Percentiles rank a stretch among this genome's conserved stretches.
These are phyloP conservation scores for Scomber colias DNA, from an alignment of 2,113 vertebrate species.

Conservation along the genomic window DNA sequence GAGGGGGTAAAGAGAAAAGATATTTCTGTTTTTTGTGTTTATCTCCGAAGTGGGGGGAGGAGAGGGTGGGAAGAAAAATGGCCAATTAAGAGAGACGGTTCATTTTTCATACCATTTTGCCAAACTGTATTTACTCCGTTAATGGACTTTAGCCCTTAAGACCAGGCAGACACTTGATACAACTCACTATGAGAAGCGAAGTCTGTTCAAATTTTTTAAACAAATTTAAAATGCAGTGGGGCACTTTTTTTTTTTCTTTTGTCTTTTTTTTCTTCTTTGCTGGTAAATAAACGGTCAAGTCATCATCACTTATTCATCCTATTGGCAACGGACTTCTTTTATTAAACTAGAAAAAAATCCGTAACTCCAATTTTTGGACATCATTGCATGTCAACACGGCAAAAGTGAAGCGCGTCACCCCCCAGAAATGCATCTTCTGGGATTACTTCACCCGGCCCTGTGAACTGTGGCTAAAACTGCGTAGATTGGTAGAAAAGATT, in stretches of 20 bases:
- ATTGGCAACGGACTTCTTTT: constrained; percentile 77
- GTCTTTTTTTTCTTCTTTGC: constrained; percentile 65
- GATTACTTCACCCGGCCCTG: constrained; percentile 30
- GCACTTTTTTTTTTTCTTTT: constrained; percentile 58
- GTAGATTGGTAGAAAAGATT: constrained; percentile 50
- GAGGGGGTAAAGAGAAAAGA: constrained; percentile 64
- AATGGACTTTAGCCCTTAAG: constrained; percentile 67
- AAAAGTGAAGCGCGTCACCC: constrained; percentile 30
- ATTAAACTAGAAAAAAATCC: constrained; percentile 70
- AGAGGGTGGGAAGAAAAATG: constrained; percentile 36
- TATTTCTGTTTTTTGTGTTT: constrained; percentile 55
- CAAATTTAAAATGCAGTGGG: constrained; percentile 71
- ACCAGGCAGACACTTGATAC: constrained; percentile 52
- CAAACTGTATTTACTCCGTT: constrained; percentile 77
- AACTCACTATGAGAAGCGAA: constrained; percentile 39
- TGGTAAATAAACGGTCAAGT: constrained; percentile 74
- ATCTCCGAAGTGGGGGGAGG: constrained; percentile 44
- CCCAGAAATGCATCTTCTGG: constrained; percentile 38
- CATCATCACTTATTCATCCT: constrained; percentile 67
- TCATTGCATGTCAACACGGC: constrained; percentile 69
- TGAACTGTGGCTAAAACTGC: constrained; percentile 61
- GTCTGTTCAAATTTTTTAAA: constrained; percentile 51
- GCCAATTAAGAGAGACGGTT: constrained; percentile 54
- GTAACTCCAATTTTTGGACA: constrained; percentile 65
- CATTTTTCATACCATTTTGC: constrained; percentile 74